A percentile compares a stretch with the other conserved stretches of the same genome.
Conservation (phyloP, 2,113 vertebrate species). For the Mesitornis unicolor region DNA sequence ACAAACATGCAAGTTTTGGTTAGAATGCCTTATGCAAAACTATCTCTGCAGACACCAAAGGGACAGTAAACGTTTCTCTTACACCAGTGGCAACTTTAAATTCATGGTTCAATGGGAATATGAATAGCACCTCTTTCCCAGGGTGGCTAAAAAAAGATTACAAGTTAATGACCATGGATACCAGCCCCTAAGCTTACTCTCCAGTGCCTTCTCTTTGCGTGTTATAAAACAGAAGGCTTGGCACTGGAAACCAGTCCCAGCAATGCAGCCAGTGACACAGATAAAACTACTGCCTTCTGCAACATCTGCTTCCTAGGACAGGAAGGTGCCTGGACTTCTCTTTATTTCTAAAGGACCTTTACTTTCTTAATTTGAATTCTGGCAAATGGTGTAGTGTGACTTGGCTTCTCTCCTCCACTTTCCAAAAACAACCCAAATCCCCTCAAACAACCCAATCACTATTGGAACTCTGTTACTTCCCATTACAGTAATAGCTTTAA, state of each 20-base stretch:
- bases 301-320: background rate
- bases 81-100: background rate
- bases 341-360: background rate
- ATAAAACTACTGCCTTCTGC: background rate
- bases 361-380: background rate
- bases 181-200: background rate
- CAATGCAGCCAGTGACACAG: background rate
- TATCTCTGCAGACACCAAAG: background rate
- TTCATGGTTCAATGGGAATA: background rate
- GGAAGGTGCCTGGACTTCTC: background rate
- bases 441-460: background rate
- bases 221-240: background rate
- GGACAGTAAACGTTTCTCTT: background rate
- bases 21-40: background rate
- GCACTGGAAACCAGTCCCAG: background rate
- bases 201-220: rapidly evolving
- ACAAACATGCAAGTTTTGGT: background rate
- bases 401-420: background rate
- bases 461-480: background rate
- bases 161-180: background rate
- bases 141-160: background rate
- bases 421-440: background rate
- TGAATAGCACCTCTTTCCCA: background rate
- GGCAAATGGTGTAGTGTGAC: background rate
- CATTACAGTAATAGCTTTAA: background rate